Conservation (phyloP, 2,888 invertebrate genomes). For the Dioctria linearis region DNA sequence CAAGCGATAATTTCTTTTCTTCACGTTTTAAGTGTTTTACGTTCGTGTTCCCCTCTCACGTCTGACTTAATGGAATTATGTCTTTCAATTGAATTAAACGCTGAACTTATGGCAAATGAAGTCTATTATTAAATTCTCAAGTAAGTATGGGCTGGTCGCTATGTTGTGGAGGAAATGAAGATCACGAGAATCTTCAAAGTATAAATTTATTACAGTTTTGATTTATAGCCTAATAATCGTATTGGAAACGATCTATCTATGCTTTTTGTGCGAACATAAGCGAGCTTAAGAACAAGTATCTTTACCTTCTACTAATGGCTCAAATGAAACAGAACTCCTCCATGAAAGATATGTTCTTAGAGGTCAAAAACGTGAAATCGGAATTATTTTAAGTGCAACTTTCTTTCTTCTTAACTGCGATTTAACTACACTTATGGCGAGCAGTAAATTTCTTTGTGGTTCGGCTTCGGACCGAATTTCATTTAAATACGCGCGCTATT, state of each 20-base stretch:
- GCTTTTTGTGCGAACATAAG: too few relatives aligned
- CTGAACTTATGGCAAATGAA: constrained; percentile 5
- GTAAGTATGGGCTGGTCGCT: neutral
- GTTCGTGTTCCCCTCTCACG: neutral
- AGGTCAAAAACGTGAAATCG: constrained; percentile 35
- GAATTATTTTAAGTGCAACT: constrained; percentile 24
- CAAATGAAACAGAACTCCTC: neutral
- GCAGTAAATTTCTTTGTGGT: too few relatives aligned
- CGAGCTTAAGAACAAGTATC: constrained; percentile 5
- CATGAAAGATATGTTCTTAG: constrained; percentile 7
- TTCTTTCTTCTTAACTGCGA: constrained; percentile 7
- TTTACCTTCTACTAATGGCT: constrained; percentile 9
- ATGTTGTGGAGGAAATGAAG: constrained; percentile 21
- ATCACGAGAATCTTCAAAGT: constrained; percentile 36
- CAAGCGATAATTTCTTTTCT: constrained; percentile 8
- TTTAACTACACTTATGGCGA: neutral
- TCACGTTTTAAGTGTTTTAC: neutral
- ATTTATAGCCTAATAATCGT: constrained; percentile 24
- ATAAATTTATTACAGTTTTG: constrained; percentile 44
- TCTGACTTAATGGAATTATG: constrained; percentile 7
- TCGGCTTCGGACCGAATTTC: constrained; percentile 14
- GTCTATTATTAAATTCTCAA: constrained; percentile 9
- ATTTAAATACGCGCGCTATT: neutral
- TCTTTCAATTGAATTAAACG: constrained; percentile 28
- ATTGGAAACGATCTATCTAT: constrained; percentile 13